Conservation (phyloP, 1,140 invertebrate genomes). For the Zaprionus inermis region DNA sequence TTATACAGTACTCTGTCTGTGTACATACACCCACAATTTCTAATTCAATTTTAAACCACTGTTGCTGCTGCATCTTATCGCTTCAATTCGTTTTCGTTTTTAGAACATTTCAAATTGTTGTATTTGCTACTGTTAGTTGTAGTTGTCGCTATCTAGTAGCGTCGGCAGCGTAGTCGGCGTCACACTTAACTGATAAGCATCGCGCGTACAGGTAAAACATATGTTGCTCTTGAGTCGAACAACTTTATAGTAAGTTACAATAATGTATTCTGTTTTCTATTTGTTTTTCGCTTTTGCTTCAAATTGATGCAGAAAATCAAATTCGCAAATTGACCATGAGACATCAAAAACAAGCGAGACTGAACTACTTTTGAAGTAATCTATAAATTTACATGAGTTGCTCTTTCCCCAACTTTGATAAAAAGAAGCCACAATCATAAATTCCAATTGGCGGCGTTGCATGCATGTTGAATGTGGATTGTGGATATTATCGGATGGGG, state of each 20-base stretch:
- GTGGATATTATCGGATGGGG: slow-evolving; percentile 2
- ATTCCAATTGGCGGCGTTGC: neutral
- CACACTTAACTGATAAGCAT: slow-evolving; percentile 51
- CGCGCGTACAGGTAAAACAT: slow-evolving; percentile 36
- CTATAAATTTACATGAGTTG: slow-evolving; percentile 26
- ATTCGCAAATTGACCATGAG: slow-evolving; percentile 15
- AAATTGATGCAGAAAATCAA: slow-evolving; percentile 20
- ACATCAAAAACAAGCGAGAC: neutral
- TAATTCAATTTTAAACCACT: slow-evolving; percentile 8
- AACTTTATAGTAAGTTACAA: slow-evolving; percentile 29
- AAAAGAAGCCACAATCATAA: slow-evolving; percentile 3
- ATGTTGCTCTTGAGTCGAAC: slow-evolving; percentile 42
- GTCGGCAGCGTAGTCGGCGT: slow-evolving; percentile 15
- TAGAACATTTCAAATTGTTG: slow-evolving; percentile 34
- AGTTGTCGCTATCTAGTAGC: neutral
- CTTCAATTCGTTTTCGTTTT: slow-evolving; percentile 39
- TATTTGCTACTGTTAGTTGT: slow-evolving; percentile 24
- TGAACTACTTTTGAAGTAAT: slow-evolving; percentile 8
- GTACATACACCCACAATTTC: slow-evolving; percentile 23
- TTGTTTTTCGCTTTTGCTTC: slow-evolving; percentile 2
- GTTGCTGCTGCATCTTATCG: slow-evolving; percentile 29
- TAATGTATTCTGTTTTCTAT: slow-evolving; percentile 5
- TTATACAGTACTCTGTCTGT: neutral
- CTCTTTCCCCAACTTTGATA: neutral
- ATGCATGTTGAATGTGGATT: neutral